phyloP scores from a whole-genome alignment of 2,888 invertebrate genomes.

The Leptothorax acervorum region DNA sequence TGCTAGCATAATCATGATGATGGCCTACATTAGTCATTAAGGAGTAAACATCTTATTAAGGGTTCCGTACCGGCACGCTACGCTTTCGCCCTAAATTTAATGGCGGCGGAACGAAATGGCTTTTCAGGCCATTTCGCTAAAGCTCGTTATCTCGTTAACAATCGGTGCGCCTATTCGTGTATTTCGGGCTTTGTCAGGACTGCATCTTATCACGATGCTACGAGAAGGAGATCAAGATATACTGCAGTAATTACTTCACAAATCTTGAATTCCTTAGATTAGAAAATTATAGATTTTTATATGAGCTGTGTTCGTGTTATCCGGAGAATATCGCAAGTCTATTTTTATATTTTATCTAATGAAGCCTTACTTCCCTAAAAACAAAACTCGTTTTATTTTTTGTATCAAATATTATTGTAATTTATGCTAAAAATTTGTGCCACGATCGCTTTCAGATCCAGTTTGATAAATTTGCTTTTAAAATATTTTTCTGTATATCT shows the following conservation, averaged over 20 bases:
- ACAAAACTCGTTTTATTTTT: not conserved
- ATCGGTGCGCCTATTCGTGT: constrained; percentile 66
- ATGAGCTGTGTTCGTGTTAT: not conserved
- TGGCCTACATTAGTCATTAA: constrained; percentile 61
- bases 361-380: not conserved
- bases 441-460: not conserved
- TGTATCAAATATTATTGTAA: not conserved
- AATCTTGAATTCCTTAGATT: not conserved
- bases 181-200: constrained; percentile 67
- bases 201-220: not conserved
- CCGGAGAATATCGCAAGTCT: not conserved
- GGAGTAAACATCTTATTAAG: constrained; percentile 67
- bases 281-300: not conserved
- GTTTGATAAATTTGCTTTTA: constrained; percentile 32
- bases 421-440: constrained; percentile 10
- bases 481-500: constrained; percentile 28
- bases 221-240: constrained; percentile 19
- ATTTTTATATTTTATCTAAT: not conserved
- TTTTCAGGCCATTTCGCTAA: constrained; percentile 63
- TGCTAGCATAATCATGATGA: constrained; percentile 57
- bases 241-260: not conserved
- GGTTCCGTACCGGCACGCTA: constrained; percentile 38
- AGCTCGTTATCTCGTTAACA: constrained; percentile 74
- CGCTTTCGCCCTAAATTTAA: constrained; percentile 65
- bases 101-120: constrained; percentile 58